Percentiles rank a stretch among this genome's conserved stretches.
phyloP scores from a whole-genome alignment of 2,888 invertebrate species.

The Trisateles emortualis region DNA sequence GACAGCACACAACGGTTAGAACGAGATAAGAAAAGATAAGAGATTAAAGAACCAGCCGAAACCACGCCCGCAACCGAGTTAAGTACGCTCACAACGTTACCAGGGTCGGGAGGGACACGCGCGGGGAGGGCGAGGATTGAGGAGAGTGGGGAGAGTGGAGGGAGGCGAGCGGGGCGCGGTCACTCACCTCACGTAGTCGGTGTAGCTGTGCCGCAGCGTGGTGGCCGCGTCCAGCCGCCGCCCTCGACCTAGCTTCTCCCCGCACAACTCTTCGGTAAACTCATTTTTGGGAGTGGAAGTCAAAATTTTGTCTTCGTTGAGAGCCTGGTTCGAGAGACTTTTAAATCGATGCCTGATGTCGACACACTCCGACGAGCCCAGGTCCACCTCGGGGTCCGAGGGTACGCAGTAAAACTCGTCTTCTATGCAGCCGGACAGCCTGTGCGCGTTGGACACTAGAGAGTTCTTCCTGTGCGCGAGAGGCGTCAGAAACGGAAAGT shows the following conservation, averaged over 20 bases:
- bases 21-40: conserved; percentile 36
- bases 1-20: conserved; percentile 35
- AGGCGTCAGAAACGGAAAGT: conserved; percentile 87
- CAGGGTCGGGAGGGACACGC: conserved; percentile 16
- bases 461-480: conserved; percentile 84
- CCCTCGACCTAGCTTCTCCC: conserved; percentile 21
- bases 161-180: conserved; percentile 28
- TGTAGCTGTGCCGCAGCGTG: conserved; percentile 72
- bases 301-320: conserved; percentile 50
- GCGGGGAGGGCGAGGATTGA: conserved; percentile 16
- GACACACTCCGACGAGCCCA: conserved; percentile 54
- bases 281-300: conserved; percentile 69
- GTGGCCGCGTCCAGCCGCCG: conserved; percentile 41
- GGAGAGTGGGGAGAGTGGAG: conserved; percentile 10
- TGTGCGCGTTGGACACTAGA: conserved; percentile 64
- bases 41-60: conserved; percentile 33
- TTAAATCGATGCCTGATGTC: conserved; percentile 69
- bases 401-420: conserved; percentile 82
- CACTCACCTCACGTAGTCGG: conserved; percentile 73
- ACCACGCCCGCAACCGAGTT: conserved; percentile 49
- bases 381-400: conserved; percentile 66
- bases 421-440: conserved; percentile 77
- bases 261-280: conserved; percentile 24
- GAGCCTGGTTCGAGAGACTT: conserved; percentile 64
- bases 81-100: conserved; percentile 52